phyloP scores from a whole-genome alignment of 2,797 vertebrate species.

The Molossus alvarezi region DNA sequence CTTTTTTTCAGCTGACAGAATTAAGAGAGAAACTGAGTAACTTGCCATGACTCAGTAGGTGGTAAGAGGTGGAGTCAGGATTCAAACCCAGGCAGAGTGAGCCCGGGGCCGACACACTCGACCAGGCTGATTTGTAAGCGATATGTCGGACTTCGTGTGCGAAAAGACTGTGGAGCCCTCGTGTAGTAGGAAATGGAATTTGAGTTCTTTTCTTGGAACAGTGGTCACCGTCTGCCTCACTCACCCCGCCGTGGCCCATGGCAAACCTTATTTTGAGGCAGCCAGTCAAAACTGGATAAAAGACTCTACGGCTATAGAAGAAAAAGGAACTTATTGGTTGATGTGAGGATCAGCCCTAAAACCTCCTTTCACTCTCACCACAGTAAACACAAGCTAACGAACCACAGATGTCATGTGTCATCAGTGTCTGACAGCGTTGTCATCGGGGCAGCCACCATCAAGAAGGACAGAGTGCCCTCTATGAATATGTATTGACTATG shows the following conservation, averaged over 20 bases:
- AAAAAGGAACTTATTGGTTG: not conserved
- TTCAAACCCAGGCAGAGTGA: not conserved
- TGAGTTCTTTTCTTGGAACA: not conserved
- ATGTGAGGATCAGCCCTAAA: not conserved
- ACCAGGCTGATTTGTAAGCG: not conserved
- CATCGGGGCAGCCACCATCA: not conserved
- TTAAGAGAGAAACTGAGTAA: conserved; percentile 11
- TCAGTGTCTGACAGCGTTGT: conserved; percentile 2
- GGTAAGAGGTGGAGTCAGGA: not conserved
- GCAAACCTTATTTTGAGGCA: not conserved
- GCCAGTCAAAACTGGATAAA: not conserved
- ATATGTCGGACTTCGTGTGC: not conserved
- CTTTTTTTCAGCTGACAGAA: conserved; percentile 20
- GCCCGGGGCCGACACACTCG: not conserved
- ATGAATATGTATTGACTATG: conserved; percentile 68
- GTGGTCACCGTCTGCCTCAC: not conserved
- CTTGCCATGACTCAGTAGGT: not conserved
- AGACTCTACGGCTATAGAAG: not conserved
- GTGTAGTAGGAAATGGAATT: not conserved
- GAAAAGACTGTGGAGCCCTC: not conserved
- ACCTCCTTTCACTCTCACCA: conserved; percentile 37
- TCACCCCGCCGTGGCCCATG: not conserved
- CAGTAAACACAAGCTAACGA: conserved; percentile 22
- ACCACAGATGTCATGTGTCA: conserved; percentile 22
- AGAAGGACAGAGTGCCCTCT: conserved; percentile 51